Evolutionary conservation across 1,140 invertebrate genomes (phyloP), one percentile per base, ranked within the genome.

Genomic region (Drosophila busckii): DNA sequence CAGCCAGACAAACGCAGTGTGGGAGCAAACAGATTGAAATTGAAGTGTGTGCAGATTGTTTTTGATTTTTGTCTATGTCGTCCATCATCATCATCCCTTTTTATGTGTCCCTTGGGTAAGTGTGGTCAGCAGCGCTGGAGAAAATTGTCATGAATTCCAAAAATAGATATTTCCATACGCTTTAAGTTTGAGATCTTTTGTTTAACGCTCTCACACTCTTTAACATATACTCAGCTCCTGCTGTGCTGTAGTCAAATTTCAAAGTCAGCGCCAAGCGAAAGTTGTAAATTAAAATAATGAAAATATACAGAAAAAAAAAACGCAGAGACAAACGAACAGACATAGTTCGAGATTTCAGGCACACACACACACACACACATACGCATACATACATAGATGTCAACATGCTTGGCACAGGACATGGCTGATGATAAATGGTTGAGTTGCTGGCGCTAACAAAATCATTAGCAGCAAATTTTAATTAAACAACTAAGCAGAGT

Each of bases 261-360:
- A 76, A 75, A 75, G 29, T 44, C 70, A 63, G 42, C 28, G 60
- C 50, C n/a, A n/a, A n/a, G n/a, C n/a, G n/a, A 48, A 65, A 61
- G 70, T 65, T 76, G 71, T 71, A 78, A 78, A 78, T 78, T 78
- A 67, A 78, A 78, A 70, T 76, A 78, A 71, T 70, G 62, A 67
- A 70, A 67, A 78, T 50, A 70, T 50, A 70, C 23, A 48, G 29
- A 46, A 53, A 10, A 20, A 58, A 13, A 16, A 22, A n/a, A 35
- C 4, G 4, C n/a, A 44, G 22, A 31, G 15, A 13, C 22, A 9
- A 16, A 22, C 17, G 15, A 19, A 13, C 9, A 25, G n/a, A 25
- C 26, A 40, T 44, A 53, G 46, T 40, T n/a, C 23, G 5, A 26
- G 20, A 29, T 31, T 12, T 9, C 7, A 22, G 8, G 10, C 22